phyloP scores from a whole-genome alignment of 2,888 invertebrate species.

The Erebia palarica region DNA sequence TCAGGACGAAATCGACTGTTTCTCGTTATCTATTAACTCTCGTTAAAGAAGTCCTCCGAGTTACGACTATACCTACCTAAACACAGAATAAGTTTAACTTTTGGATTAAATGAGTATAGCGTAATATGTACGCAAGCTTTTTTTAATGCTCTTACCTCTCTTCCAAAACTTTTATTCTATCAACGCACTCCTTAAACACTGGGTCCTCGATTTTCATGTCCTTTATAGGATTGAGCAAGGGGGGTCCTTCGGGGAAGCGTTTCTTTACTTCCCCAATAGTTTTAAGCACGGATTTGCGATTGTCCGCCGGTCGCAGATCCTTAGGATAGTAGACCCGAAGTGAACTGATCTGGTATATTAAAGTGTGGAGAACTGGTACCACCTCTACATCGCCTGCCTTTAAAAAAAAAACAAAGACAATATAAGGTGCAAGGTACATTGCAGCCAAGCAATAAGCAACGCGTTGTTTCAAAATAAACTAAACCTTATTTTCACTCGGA shows the following conservation, averaged over 20 bases:
- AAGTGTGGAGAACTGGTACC: conserved; percentile 91
- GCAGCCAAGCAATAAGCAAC: too few species aligned
- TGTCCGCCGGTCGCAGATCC: conserved; percentile 93
- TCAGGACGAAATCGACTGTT: too few species aligned
- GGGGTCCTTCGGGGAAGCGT: conserved; percentile 93
- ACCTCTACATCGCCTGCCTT: conserved; percentile 93
- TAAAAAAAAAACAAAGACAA: conserved; percentile 17
- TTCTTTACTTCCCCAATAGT: conserved; percentile 94
- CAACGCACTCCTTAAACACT: conserved; percentile 90
- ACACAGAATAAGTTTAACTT: too few species aligned
- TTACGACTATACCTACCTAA: too few species aligned
- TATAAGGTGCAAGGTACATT: neutral
- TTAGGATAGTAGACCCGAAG: conserved; percentile 95
- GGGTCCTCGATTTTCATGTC: conserved; percentile 97
- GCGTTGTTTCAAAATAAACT: neutral
- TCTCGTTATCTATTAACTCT: too few species aligned
- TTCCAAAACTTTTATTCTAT: conserved; percentile 92
- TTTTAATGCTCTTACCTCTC: conserved; percentile 76
- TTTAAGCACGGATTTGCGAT: conserved; percentile 91
- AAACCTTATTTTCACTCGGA: neutral
- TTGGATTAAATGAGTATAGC: too few species aligned
- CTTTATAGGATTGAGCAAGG: conserved; percentile 94
- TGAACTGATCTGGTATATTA: conserved; percentile 94
- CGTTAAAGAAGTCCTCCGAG: too few species aligned
- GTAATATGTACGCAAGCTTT: too few species aligned